phyloP scores from a whole-genome alignment of 2,888 invertebrate species.

The Phortica magna region DNA sequence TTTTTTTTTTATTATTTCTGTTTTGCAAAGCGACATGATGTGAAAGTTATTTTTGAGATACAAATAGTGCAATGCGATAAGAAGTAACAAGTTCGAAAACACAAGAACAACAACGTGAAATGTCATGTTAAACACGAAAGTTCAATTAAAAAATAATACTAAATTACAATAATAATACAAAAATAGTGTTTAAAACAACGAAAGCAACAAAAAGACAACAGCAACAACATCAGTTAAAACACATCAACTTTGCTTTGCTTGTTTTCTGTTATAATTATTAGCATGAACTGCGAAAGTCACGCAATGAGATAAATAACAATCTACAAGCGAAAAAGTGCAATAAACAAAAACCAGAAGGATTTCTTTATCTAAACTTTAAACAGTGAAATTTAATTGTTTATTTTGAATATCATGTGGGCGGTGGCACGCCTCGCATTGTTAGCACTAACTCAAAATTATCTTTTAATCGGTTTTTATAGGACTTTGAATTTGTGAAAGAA shows the following conservation, averaged over 20 bases:
- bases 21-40: too few relatives aligned
- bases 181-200: neutral
- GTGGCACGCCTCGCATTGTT: too few relatives aligned
- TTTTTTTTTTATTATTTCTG: too few relatives aligned
- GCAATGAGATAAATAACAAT: conserved; percentile 10
- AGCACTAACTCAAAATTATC: too few relatives aligned
- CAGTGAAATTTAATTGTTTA: too few relatives aligned
- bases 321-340: neutral
- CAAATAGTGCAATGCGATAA: neutral
- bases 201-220: too few relatives aligned
- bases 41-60: too few relatives aligned
- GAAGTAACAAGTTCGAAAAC: neutral
- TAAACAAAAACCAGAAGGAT: neutral
- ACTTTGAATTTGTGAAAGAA: too few relatives aligned
- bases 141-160: conserved; percentile 1
- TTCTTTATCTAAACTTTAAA: too few relatives aligned
- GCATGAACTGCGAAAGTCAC: conserved; percentile 29
- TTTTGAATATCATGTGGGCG: too few relatives aligned
- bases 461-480: too few relatives aligned
- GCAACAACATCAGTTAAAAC: conserved; percentile 24
- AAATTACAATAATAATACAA: neutral
- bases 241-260: neutral
- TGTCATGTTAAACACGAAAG: conserved; percentile 20
- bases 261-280: conserved; percentile 23
- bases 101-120: neutral